A percentile compares a stretch with the other conserved stretches of the same genome.
Evolutionary conservation across 2,888 invertebrate species (phyloP).

Genomic region (Habroteleia sp.): DNA sequence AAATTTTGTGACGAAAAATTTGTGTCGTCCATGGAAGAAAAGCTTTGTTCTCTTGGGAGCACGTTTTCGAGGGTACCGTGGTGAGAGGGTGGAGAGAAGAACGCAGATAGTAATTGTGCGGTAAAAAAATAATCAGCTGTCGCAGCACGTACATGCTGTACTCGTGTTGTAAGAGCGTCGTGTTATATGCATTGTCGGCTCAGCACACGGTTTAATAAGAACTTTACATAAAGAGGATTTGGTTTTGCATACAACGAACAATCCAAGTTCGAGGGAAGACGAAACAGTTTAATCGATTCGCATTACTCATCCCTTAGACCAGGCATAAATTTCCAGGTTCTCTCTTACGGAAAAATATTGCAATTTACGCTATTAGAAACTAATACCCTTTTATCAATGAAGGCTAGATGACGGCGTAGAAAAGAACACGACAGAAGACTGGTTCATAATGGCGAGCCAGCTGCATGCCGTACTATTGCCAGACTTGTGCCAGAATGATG

Average conservation of each 20-base stretch:
- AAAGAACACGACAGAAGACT: too few relatives aligned
- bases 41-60: constrained; percentile 64
- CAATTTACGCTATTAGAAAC: too few relatives aligned
- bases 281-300: constrained; percentile 11
- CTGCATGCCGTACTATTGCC: too few relatives aligned
- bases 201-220: constrained; percentile 53
- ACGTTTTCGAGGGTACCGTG: constrained; percentile 60
- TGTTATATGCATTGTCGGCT: constrained; percentile 57
- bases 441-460: too few relatives aligned
- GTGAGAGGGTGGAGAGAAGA: constrained; percentile 61
- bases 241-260: constrained; percentile 14
- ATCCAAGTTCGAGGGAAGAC: background rate
- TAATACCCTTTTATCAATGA: too few relatives aligned
- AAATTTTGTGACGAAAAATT: constrained; percentile 57
- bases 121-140: constrained; percentile 77
- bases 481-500: too few relatives aligned
- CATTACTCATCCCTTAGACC: background rate
- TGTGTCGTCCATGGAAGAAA: constrained; percentile 33
- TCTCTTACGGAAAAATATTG: too few relatives aligned
- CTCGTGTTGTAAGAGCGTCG: constrained; percentile 58
- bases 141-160: constrained; percentile 67
- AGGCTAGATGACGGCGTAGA: too few relatives aligned
- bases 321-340: too few relatives aligned
- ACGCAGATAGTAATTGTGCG: constrained; percentile 72
- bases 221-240: constrained; percentile 40